Evolutionary conservation across 2,797 vertebrate genomes (phyloP), one percentile per base, ranked within the genome.

Genomic region (Sebastes reedi): DNA sequence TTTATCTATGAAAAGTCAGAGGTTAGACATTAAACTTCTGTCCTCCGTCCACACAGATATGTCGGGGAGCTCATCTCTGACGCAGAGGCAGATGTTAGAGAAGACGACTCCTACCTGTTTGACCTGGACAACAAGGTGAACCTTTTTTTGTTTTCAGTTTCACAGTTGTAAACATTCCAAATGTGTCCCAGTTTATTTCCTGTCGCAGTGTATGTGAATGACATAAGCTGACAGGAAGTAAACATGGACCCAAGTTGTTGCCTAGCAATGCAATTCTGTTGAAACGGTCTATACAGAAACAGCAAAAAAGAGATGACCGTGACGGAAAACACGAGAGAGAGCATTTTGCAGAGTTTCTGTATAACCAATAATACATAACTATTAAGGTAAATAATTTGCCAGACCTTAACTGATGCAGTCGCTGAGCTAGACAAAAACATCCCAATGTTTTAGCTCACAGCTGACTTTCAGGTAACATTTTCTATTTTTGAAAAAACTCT

Each of bases 21-120:
- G 6, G 3, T 58, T 59, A 3, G 56, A 72, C 27, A 46, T 50
- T 0, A 56, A 29, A 3, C 66, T 61, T 68, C 27, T 22, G 6
- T 56, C 16, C 22, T 74, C 20, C 75, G 18, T 74, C 3, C 71
- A 4, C 52, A 10, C 90, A 98, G 97, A 86, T 98, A 98, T 10
- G 97, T 98, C 0, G 97, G 97, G 8, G 97, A 98, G 91, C 93
- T 98, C 84, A 98, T 98, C 85, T 98, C 97, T 0, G 97, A 98
- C 2, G 97, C 97, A 0, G 97, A 98, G 81, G 97, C 97, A 0
- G 97, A 98, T 4, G 97, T 98, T 11, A 88, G 97, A 83, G 97
- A 98, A 88, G 97, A 98, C 0, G 97, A 98, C 73, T 98, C 97
- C 1, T 98, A 98, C 64, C 94, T 98, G 64, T 98, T 98, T 69